Evolutionary conservation across 2,888 invertebrate species (phyloP).

Genomic region (Leptopterna dolabrata): DNA sequence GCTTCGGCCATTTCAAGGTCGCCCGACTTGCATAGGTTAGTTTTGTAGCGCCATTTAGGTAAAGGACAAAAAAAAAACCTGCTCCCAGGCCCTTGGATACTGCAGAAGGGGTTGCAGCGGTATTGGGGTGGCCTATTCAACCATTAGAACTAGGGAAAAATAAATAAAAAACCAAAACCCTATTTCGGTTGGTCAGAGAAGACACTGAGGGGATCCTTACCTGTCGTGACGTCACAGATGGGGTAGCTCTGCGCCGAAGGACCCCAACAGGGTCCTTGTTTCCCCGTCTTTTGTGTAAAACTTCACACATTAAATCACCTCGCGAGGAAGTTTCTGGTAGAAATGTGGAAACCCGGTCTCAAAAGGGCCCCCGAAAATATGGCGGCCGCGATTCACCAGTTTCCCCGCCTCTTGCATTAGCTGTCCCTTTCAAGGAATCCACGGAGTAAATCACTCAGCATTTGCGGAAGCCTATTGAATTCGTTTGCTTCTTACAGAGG

Average conservation of each 20-base stretch:
- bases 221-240: conserved; percentile 8
- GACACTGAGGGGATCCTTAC: conserved; percentile 9
- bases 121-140: background rate
- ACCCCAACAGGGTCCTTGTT: background rate
- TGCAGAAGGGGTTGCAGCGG: background rate
- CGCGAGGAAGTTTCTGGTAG: conserved; percentile 9
- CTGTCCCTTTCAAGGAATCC: background rate
- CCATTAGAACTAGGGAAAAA: background rate
- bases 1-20: background rate
- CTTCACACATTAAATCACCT: conserved; percentile 25
- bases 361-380: background rate
- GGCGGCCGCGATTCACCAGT: background rate
- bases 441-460: background rate
- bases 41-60: background rate
- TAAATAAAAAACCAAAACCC: background rate
- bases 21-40: background rate
- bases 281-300: conserved; percentile 4
- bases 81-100: background rate
- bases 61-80: background rate
- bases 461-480: conserved; percentile 3
- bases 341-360: background rate
- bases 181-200: background rate
- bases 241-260: background rate
- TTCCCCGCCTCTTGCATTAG: background rate
- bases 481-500: background rate